phyloP scores from a whole-genome alignment of 2,888 invertebrate species.

The Plebejus argus region DNA sequence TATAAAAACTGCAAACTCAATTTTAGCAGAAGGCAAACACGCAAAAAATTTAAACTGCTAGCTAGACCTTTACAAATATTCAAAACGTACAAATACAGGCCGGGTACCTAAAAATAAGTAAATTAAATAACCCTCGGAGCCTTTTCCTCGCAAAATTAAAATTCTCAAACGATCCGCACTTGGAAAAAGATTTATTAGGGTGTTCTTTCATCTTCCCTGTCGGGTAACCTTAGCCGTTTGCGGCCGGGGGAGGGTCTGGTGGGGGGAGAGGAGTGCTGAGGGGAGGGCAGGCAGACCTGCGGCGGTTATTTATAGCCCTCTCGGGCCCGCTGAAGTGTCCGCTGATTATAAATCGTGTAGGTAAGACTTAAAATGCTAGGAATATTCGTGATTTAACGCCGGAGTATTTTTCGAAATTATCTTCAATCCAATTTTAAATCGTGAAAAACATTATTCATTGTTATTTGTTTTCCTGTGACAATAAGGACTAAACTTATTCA shows the following conservation, averaged over 20 bases:
- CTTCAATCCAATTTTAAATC: background rate
- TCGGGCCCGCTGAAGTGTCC: constrained; percentile 75
- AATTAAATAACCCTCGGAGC: constrained; percentile 45
- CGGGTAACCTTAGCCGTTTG: constrained; percentile 75
- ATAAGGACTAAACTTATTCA: too few species aligned
- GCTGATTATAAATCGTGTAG: constrained; percentile 77
- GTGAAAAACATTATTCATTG: background rate
- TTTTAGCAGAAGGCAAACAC: constrained; percentile 11
- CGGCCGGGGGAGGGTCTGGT: constrained; percentile 52
- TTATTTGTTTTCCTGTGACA: too few species aligned
- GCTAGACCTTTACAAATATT: constrained; percentile 26
- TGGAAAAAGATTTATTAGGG: constrained; percentile 78
- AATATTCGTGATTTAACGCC: constrained; percentile 30
- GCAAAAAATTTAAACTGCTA: background rate
- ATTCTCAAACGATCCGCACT: constrained; percentile 76
- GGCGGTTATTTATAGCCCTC: constrained; percentile 77
- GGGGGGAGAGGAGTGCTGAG: constrained; percentile 50
- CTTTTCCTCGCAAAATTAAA: constrained; percentile 70
- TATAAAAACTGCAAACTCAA: background rate
- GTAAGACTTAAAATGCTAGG: constrained; percentile 52
- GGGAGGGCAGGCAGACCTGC: constrained; percentile 50
- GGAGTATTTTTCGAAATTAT: constrained; percentile 34
- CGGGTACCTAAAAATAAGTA: constrained; percentile 41
- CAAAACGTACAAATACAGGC: constrained; percentile 29
- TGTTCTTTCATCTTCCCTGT: constrained; percentile 77